Evolutionary conservation across 2,113 vertebrate genomes (phyloP).

Genomic region (Vanacampus margaritifer): DNA sequence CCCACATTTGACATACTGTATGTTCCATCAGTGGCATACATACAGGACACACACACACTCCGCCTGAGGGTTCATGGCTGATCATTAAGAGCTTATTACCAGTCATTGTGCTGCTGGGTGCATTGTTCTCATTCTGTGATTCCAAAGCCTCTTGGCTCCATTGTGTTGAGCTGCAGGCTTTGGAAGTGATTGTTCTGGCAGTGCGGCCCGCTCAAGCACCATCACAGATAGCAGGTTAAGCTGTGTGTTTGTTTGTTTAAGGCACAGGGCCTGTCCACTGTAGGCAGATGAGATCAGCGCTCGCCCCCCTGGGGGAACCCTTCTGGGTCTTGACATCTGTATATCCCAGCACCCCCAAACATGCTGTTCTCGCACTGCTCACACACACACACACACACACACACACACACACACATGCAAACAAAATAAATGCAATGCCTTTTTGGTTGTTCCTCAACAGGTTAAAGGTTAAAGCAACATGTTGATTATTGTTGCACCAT

Average conservation of each 20-base stretch:
- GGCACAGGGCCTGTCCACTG: conserved; percentile 63
- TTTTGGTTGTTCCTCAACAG: conserved; percentile 6
- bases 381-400: conserved; percentile 15
- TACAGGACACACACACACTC: conserved; percentile 19
- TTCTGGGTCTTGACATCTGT: conserved; percentile 53
- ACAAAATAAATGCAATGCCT: not conserved
- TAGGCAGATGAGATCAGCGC: conserved; percentile 64
- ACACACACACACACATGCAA: conserved; percentile 19
- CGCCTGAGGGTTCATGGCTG: conserved; percentile 42
- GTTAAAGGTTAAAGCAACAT: not conserved
- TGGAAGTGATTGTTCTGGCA: conserved; percentile 65
- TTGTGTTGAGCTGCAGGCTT: conserved; percentile 66
- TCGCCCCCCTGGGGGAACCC: conserved; percentile 29
- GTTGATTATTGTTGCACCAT: conserved; percentile 6
- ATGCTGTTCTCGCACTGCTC: conserved; percentile 13
- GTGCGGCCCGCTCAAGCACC: conserved; percentile 55
- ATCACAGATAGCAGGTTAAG: conserved; percentile 62
- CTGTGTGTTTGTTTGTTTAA: conserved; percentile 72
- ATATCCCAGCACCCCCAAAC: conserved; percentile 30
- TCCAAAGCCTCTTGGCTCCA: conserved; percentile 64
- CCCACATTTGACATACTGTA: conserved; percentile 9
- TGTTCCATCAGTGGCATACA: conserved; percentile 3
- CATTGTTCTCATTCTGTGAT: conserved; percentile 67
- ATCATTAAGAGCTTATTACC: conserved; percentile 69
- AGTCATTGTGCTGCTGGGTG: conserved; percentile 47